phyloP scores from a whole-genome alignment of 2,797 vertebrate genomes.

The Trachurus trachurus region DNA sequence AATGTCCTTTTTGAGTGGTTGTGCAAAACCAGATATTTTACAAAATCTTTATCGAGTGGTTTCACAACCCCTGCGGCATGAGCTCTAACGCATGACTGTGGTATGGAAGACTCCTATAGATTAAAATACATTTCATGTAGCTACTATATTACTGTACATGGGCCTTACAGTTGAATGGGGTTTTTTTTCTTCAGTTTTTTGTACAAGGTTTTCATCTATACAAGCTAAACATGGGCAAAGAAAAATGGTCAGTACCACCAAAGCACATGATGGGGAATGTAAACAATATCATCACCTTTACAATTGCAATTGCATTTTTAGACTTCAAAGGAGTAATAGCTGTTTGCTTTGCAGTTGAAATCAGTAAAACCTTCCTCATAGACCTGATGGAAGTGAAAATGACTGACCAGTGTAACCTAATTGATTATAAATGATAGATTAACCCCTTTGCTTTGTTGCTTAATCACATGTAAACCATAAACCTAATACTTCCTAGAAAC shows the following conservation, averaged over 20 bases:
- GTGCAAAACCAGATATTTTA: constrained; percentile 37
- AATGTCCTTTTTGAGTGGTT: constrained; percentile 3
- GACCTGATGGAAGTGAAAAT: background rate
- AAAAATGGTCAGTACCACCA: background rate
- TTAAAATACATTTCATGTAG: background rate
- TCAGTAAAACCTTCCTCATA: background rate
- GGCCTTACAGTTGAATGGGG: background rate
- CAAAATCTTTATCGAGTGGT: background rate
- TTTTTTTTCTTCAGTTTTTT: too few species aligned
- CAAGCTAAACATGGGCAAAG: background rate
- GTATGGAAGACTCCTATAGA: background rate
- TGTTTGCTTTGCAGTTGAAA: background rate
- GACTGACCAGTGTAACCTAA: too few species aligned
- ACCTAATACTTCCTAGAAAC: constrained; percentile 1
- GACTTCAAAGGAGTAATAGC: background rate
- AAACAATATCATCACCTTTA: background rate
- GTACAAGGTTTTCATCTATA: background rate
- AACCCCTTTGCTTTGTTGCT: background rate
- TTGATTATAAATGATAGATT: background rate
- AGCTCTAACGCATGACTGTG: background rate
- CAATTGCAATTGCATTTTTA: background rate
- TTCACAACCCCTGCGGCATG: constrained; percentile 20
- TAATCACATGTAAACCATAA: background rate
- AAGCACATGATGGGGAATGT: background rate
- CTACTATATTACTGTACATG: too few species aligned